These are phyloP conservation scores for Acropora yongei DNA, from an alignment of 64 coral and sea anemone species.

Conservation along the genomic window DNA sequence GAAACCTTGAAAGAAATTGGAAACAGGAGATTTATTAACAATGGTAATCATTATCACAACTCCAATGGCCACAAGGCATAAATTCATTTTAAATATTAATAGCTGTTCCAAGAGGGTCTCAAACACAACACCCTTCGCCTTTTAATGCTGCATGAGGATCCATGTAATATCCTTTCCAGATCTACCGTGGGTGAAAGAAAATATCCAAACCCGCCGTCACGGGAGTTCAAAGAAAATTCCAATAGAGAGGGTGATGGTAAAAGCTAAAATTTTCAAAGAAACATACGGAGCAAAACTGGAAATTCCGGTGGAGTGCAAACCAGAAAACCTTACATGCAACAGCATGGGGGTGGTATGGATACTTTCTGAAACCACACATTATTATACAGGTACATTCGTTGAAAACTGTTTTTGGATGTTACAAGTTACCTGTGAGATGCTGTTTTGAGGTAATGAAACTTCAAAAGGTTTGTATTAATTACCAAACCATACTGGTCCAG, in stretches of 20 bases:
- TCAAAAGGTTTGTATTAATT: neutral
- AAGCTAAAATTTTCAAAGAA: no score
- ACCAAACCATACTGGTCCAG: neutral
- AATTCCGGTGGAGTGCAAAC: no score
- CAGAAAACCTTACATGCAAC: no score
- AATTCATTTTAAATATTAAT: neutral
- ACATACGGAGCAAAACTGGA: no score
- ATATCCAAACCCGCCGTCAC: no score
- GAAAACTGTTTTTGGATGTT: neutral
- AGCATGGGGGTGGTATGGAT: no score
- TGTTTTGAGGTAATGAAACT: neutral
- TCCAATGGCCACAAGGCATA: no score
- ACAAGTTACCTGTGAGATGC: neutral
- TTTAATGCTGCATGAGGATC: neutral
- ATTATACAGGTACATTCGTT: neutral
- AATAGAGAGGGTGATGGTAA: no score
- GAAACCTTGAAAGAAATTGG: conserved; percentile 15
- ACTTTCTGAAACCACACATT: neutral
- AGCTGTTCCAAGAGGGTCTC: neutral
- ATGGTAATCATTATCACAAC: neutral
- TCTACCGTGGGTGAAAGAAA: no score
- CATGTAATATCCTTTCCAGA: no score
- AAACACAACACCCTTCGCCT: neutral
- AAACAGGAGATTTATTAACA: neutral
- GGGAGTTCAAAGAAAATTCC: no score